Conservation (phyloP, 1,140 invertebrate genomes). For the Hetaerina americana region DNA sequence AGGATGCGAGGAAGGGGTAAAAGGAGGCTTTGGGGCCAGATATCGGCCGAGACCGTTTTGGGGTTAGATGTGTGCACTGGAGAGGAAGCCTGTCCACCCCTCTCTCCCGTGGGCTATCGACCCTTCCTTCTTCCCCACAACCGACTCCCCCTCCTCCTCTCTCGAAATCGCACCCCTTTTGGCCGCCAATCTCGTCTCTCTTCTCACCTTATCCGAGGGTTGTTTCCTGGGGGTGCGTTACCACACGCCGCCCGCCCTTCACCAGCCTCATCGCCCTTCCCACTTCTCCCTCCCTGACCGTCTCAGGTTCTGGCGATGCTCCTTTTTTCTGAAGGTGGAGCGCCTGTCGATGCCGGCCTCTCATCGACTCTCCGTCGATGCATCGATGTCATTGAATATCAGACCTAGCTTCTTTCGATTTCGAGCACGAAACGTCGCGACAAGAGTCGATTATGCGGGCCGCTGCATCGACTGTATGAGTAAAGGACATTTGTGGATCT, state of each 20-base stretch:
- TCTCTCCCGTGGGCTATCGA: neutral
- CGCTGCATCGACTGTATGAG: too few relatives aligned
- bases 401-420: too few relatives aligned
- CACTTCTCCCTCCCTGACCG: neutral
- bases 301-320: neutral
- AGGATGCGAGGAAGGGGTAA: neutral
- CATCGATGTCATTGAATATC: too few relatives aligned
- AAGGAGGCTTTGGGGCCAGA: neutral
- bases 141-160: neutral
- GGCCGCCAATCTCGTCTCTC: neutral
- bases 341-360: too few relatives aligned
- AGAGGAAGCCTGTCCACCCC: neutral
- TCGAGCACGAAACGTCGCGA: too few relatives aligned
- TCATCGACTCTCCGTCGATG: too few relatives aligned
- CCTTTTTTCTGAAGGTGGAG: too few relatives aligned
- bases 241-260: neutral
- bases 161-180: neutral
- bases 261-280: neutral
- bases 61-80: neutral
- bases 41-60: neutral
- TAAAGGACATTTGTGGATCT: too few relatives aligned
- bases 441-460: too few relatives aligned
- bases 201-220: neutral
- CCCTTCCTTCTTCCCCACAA: neutral
- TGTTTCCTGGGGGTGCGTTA: neutral